Evolutionary conservation across 2,113 vertebrate genomes (phyloP).

Genomic region (Halcyon malimbica): DNA sequence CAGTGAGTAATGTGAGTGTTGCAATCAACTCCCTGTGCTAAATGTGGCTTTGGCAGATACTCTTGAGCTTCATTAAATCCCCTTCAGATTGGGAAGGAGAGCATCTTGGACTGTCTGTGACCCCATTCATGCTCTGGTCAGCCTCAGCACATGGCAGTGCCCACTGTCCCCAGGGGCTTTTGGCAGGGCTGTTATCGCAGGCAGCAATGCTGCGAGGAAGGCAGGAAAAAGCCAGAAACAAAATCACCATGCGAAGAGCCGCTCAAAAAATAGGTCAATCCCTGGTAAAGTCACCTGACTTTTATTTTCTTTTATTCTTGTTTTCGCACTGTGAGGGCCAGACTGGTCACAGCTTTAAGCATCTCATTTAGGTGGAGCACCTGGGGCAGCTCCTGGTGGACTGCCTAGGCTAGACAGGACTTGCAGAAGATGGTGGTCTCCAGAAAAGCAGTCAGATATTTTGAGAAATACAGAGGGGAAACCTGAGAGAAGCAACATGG

Average conservation of each 20-base stretch:
- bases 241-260: background rate
- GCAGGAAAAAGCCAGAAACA: background rate
- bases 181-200: background rate
- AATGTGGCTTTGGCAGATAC: constrained; percentile 36
- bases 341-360: background rate
- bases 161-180: background rate
- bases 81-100: background rate
- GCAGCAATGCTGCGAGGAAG: background rate
- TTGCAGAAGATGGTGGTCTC: background rate
- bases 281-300: background rate
- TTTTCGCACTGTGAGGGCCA: background rate
- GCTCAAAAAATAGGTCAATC: background rate
- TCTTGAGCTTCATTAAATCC: background rate
- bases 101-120: background rate
- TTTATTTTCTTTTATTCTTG: background rate
- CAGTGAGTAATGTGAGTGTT: background rate
- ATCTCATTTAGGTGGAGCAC: fast-evolving
- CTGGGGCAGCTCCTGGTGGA: background rate
- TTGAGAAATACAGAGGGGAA: background rate
- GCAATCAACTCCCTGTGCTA: background rate
- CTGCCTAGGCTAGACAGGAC: background rate
- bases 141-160: background rate
- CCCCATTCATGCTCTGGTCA: background rate
- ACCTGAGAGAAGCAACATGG: background rate
- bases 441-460: background rate